Base-by-base conservation (phyloP, 2,113 vertebrate species). In the Lepisosteus oculatus region DNA sequence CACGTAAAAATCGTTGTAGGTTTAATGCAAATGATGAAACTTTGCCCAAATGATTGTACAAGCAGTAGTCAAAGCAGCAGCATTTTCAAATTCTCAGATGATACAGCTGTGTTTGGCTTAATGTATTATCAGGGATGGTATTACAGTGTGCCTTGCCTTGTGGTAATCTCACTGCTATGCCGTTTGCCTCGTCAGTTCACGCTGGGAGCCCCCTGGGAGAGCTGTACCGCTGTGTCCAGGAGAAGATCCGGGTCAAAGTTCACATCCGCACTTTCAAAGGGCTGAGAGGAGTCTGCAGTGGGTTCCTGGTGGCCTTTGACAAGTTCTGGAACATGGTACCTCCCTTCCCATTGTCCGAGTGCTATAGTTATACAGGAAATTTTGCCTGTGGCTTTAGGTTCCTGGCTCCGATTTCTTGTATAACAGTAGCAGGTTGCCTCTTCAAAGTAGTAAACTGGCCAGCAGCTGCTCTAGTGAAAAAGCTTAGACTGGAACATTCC, bases 261-360 rank as follows among this genome's bases (percentile, higher is more conserved):
- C 97, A 99, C 77, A 94, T 98, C 78, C 93, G 97, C 77, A 97
- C 95, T 61, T 99, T 99, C 84, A 98, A 98, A 76, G 97, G 97
- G 0, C 92, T 99, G 51, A 92, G 97, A 3, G 97, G 97, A 0
- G 94, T 99, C 69, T 99, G 97, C 80, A 94, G 93, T 0, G 97
- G 97, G 57, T 99, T 98, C 68, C 81, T 99, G 3, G 93, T 98
- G 43, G 96, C 97, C 15, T 99, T 99, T 56, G 97, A 99, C 90
- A 98, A 98, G 79, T 99, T 97, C 87, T 99, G 97, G 97, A 99
- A 99, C 87, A 93, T 99, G 96, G 97, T 97, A 91, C 82, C 80
- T 45, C 8, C 3, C 45, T 64, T 67, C 63, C 8, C 42, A 43
- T 3, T 17, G n/a, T n/a, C 6, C 2, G 4, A 41, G n/a, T 55